Evolutionary conservation across 2,113 vertebrate species (phyloP).

Genomic region (Callaeas wilsoni): DNA sequence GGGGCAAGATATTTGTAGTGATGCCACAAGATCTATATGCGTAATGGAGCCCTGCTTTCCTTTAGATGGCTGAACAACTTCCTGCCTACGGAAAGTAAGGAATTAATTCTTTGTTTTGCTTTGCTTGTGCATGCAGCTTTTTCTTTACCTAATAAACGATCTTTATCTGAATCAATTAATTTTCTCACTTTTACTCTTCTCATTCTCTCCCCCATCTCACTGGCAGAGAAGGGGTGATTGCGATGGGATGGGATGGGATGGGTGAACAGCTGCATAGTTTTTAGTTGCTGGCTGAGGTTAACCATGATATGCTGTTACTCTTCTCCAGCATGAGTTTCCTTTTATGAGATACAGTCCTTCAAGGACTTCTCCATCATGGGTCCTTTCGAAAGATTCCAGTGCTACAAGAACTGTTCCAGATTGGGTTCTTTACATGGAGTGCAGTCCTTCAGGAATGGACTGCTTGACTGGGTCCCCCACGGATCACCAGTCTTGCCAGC

Average conservation of each 20-base stretch:
- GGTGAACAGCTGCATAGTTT: not conserved
- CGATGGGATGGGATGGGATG: not conserved
- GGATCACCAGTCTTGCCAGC: not conserved
- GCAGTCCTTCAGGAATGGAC: not conserved
- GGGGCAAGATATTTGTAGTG: not conserved
- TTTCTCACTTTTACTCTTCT: not conserved
- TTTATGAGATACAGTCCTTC: not conserved
- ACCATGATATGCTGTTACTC: not conserved
- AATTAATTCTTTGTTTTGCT: not conserved
- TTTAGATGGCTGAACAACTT: not conserved
- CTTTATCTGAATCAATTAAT: not conserved
- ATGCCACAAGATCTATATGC: not conserved
- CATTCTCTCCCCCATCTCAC: not conserved
- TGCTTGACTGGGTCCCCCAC: fast-evolving
- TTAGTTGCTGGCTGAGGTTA: not conserved
- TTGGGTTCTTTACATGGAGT: not conserved
- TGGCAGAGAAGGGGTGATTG: not conserved
- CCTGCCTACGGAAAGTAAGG: not conserved
- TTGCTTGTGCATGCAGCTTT: not conserved
- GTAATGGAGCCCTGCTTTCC: not conserved
- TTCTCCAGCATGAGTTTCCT: fast-evolving
- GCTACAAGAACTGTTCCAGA: not conserved
- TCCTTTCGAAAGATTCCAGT: not conserved
- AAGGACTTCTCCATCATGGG: too few relatives aligned
- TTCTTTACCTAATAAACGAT: not conserved